Percentiles rank a stretch among this genome's conserved stretches.
Evolutionary conservation across 2,113 vertebrate species (phyloP).

Genomic region (Chionis minor): DNA sequence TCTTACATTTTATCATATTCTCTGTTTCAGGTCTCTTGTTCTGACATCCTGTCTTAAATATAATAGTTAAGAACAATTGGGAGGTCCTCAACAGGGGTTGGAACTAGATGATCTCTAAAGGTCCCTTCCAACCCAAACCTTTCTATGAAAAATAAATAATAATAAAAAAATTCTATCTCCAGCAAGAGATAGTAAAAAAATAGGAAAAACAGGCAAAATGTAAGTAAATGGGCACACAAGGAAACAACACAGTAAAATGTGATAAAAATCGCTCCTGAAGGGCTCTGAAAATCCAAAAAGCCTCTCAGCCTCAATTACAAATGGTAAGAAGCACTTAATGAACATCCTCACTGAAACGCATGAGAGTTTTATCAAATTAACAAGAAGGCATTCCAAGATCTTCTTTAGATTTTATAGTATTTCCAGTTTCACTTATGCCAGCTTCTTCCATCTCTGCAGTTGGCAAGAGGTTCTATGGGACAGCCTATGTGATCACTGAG

Average conservation of each 20-base stretch:
- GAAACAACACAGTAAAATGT: neutral
- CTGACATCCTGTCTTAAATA: neutral
- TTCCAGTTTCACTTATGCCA: neutral
- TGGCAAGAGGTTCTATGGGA: neutral
- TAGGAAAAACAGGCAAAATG: neutral
- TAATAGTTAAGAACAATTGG: neutral
- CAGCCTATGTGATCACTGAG: neutral
- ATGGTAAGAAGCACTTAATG: neutral
- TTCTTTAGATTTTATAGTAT: neutral
- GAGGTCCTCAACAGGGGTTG: accelerated
- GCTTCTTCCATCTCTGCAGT: neutral
- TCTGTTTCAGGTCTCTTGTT: neutral
- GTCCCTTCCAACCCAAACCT: neutral
- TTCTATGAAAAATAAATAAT: neutral
- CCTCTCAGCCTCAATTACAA: neutral
- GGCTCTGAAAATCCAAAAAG: neutral
- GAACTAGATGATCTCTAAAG: neutral
- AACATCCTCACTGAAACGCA: neutral
- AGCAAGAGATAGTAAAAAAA: neutral
- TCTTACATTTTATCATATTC: neutral
- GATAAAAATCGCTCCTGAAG: neutral
- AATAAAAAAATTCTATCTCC: neutral
- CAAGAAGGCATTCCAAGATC: neutral
- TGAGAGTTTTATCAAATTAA: neutral
- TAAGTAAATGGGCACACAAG: neutral